phyloP scores from a whole-genome alignment of 1,140 invertebrate species.

The Acromyrmex echinatior region DNA sequence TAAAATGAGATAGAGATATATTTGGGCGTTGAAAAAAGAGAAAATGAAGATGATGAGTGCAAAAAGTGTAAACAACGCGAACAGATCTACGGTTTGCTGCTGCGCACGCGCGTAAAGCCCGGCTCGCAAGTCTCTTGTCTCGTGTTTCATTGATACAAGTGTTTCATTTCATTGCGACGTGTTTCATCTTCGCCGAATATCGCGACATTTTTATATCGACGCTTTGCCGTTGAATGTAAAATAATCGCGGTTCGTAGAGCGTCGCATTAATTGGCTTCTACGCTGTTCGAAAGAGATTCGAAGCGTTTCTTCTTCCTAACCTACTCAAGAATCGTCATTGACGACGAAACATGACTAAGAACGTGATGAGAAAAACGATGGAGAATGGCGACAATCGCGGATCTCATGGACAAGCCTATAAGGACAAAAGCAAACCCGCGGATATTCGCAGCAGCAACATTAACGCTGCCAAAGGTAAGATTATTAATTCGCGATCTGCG shows the following conservation, averaged over 20 bases:
- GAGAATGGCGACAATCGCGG: slow-evolving; percentile 50
- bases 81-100: no score
- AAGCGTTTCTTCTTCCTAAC: background rate
- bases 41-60: no score
- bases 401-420: slow-evolving; percentile 87
- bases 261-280: background rate
- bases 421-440: slow-evolving; percentile 97
- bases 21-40: no score
- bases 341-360: slow-evolving; percentile 26
- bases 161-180: background rate
- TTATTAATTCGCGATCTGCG: background rate
- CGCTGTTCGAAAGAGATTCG: background rate
- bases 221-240: background rate
- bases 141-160: no score
- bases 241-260: background rate
- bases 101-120: background rate
- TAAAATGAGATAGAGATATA: no score
- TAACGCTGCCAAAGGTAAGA: slow-evolving; percentile 97
- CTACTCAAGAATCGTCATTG: background rate
- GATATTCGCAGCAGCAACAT: slow-evolving; percentile 99
- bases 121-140: background rate
- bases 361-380: background rate
- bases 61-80: no score
- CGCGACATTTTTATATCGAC: background rate
- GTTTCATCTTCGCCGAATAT: background rate